Conservation (phyloP, 1,140 invertebrate genomes). For the Procambarus clarkii region DNA sequence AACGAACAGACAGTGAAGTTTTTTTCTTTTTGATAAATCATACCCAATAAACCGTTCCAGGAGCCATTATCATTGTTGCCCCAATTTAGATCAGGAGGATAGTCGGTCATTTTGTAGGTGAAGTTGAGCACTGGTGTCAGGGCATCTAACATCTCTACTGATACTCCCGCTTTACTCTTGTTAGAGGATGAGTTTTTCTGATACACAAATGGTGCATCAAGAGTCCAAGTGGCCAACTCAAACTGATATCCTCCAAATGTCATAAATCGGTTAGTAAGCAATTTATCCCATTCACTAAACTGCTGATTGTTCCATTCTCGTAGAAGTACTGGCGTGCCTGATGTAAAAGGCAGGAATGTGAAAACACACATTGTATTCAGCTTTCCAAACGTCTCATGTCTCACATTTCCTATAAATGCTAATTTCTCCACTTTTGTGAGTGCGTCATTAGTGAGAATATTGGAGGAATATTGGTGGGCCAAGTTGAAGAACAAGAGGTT, state of each 20-base stretch:
- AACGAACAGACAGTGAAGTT: conserved; percentile 11
- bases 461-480: neutral
- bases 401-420: neutral
- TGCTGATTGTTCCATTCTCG: neutral
- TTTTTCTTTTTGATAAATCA: neutral
- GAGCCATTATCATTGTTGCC: neutral
- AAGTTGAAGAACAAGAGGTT: conserved; percentile 25
- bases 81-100: neutral
- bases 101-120: neutral
- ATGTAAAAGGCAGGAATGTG: conserved; percentile 20
- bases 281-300: neutral
- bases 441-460: neutral
- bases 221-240: conserved; percentile 4
- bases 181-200: neutral
- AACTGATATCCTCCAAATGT: conserved; percentile 20
- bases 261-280: conserved; percentile 5
- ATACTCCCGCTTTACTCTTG: neutral
- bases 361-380: neutral
- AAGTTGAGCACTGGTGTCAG: conserved; percentile 5
- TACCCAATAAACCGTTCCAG: conserved; percentile 17
- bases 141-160: neutral
- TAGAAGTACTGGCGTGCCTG: neutral
- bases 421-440: neutral
- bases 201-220: neutral
- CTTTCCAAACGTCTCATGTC: neutral